A percentile compares a stretch with the other conserved stretches of the same genome.
Evolutionary conservation across 1,140 invertebrate genomes (phyloP).

Genomic region (Laodelphax striatellus): DNA sequence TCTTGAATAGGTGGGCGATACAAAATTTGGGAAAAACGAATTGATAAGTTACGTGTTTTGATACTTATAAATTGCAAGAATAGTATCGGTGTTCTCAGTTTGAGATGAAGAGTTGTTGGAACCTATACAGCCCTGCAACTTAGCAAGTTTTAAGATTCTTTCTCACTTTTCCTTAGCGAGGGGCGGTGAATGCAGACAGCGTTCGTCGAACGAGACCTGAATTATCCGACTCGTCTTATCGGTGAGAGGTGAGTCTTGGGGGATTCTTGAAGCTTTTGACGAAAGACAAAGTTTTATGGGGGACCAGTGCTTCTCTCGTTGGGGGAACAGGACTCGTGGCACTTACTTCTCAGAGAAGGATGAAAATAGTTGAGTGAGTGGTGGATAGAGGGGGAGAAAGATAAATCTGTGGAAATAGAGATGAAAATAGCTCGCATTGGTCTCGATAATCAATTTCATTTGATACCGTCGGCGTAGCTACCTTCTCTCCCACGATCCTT

Average conservation of each 20-base stretch:
- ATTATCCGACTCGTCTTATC: background rate
- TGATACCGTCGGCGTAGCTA: background rate
- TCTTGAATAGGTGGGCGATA: too few species aligned
- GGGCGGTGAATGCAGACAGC: background rate
- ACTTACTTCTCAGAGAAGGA: background rate
- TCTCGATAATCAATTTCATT: background rate
- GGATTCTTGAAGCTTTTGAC: constrained; percentile 2
- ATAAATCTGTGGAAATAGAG: too few species aligned
- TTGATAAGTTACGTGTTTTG: too few species aligned
- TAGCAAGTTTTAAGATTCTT: too few species aligned
- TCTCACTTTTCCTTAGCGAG: background rate
- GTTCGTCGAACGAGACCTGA: background rate
- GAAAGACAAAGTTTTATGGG: constrained; percentile 3
- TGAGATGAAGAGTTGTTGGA: too few species aligned
- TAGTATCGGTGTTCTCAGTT: too few species aligned
- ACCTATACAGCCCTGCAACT: too few species aligned
- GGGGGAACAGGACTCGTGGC: background rate
- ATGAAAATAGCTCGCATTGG: too few species aligned
- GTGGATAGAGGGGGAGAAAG: background rate
- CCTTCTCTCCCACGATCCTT: too few species aligned
- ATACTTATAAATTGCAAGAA: too few species aligned
- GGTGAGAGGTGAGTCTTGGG: background rate
- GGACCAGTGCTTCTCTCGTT: background rate
- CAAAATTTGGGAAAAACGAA: too few species aligned
- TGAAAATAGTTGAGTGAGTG: background rate